Evolutionary conservation across 2,888 invertebrate species (phyloP).

Genomic region (Melipona beecheii): DNA sequence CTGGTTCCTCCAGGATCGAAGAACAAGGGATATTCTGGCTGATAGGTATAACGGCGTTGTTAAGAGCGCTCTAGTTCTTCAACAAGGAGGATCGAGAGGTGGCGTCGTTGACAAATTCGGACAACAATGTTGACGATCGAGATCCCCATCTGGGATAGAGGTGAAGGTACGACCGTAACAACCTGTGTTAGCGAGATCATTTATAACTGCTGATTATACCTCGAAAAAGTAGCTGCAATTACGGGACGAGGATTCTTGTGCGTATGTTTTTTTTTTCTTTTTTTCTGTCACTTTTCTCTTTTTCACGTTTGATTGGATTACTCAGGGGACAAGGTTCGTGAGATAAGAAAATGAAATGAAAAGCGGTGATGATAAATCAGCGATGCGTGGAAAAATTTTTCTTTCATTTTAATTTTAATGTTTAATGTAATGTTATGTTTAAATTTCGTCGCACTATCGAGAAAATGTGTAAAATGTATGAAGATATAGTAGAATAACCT

Average conservation of each 20-base stretch:
- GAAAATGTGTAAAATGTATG: not conserved
- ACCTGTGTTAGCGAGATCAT: slow-evolving; percentile 1
- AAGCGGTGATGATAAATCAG: not conserved
- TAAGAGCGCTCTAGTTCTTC: slow-evolving; percentile 61
- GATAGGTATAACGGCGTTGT: slow-evolving; percentile 49
- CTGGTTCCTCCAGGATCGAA: slow-evolving; percentile 64
- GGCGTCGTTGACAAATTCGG: slow-evolving; percentile 10
- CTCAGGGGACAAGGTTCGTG: too few species aligned
- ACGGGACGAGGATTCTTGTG: not conserved
- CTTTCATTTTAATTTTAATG: too few species aligned
- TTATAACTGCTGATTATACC: slow-evolving; percentile 1
- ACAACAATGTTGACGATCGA: slow-evolving; percentile 6
- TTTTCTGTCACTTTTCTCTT: too few species aligned
- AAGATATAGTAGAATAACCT: too few species aligned
- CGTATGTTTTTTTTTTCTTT: too few species aligned
- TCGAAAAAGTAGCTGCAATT: not conserved
- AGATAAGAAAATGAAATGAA: not conserved
- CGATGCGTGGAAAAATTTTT: too few species aligned
- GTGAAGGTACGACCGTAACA: slow-evolving; percentile 10
- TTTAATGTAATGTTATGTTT: not conserved
- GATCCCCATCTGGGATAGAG: not conserved
- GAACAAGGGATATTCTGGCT: slow-evolving; percentile 46
- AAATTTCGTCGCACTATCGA: not conserved
- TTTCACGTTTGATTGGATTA: not conserved
- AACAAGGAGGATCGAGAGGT: not conserved